phyloP scores from a whole-genome alignment of 2,113 vertebrate species.

The Budorcas taxicolor region DNA sequence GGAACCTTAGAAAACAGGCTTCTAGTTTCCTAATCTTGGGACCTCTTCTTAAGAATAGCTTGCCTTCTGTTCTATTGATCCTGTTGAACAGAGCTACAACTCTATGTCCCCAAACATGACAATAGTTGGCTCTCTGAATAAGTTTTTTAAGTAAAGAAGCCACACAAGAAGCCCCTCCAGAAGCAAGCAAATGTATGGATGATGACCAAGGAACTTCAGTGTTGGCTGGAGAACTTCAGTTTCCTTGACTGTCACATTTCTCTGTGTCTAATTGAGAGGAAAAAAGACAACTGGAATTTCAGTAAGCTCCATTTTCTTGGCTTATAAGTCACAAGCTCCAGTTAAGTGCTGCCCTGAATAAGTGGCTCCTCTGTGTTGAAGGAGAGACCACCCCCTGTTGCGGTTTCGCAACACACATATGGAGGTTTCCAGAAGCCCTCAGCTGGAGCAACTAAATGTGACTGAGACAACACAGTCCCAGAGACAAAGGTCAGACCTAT shows the following conservation, averaged over 20 bases:
- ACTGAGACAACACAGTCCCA: constrained; percentile 16
- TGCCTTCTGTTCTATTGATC: neutral
- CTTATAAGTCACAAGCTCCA: neutral
- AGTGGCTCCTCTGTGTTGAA: constrained; percentile 36
- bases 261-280: neutral
- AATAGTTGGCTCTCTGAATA: neutral
- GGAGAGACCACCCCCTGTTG: constrained; percentile 30
- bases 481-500: constrained; percentile 70
- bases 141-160: neutral
- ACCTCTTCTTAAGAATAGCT: neutral
- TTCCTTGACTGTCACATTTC: neutral
- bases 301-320: constrained; percentile 37
- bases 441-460: constrained; percentile 20
- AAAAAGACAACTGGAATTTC: neutral
- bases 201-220: neutral
- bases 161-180: neutral
- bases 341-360: neutral
- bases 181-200: neutral
- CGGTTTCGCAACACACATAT: constrained; percentile 29
- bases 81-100: neutral
- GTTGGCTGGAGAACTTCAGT: neutral
- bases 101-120: neutral
- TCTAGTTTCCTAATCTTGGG: neutral
- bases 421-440: constrained; percentile 48
- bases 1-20: neutral